Conservation (phyloP, 2,113 vertebrate species). For the Numida meleagris region DNA sequence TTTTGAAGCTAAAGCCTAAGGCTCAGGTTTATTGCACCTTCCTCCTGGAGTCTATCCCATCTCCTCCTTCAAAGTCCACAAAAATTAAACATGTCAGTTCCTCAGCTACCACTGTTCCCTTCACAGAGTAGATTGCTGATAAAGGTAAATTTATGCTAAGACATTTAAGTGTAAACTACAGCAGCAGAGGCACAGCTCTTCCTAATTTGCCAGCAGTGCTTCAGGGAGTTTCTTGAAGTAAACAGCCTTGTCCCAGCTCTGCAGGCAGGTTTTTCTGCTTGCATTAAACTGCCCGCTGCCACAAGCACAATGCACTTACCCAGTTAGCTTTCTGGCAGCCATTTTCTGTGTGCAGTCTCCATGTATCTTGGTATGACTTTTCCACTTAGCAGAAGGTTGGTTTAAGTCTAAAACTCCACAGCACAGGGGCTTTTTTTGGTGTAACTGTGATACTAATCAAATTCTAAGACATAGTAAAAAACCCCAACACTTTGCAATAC, state of each 20-base stretch:
- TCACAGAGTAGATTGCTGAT: background rate
- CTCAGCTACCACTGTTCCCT: background rate
- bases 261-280: background rate
- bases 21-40: background rate
- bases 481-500: background rate
- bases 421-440: background rate
- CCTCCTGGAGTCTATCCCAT: rapidly evolving
- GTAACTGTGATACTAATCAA: background rate
- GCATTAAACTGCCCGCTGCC: background rate
- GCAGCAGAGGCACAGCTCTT: background rate
- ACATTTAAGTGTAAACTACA: background rate
- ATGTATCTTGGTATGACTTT: background rate
- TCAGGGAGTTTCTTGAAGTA: background rate
- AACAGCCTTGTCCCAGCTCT: background rate
- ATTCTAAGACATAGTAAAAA: background rate
- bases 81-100: rapidly evolving
- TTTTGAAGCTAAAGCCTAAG: background rate
- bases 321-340: background rate
- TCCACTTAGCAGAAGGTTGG: background rate
- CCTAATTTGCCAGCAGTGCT: background rate
- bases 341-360: background rate
- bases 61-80: background rate
- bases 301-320: background rate
- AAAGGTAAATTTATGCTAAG: background rate
- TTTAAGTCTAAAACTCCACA: background rate